Evolutionary conservation across 2,888 invertebrate genomes (phyloP).

Genomic region (Malthinus seriepunctatus): DNA sequence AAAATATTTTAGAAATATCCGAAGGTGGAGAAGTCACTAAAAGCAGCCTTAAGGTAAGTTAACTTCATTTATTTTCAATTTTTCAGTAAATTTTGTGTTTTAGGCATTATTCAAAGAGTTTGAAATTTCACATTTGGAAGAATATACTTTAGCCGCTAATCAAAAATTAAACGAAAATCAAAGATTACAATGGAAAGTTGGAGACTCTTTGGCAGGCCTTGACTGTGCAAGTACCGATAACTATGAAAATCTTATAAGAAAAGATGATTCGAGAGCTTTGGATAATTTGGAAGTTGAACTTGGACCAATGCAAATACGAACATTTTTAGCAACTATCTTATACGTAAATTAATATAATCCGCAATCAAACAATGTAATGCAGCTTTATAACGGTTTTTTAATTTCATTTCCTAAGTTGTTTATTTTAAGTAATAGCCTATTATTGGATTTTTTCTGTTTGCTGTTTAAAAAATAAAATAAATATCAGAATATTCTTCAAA

Average conservation of each 20-base stretch:
- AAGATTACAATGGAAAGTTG: constrained; percentile 52
- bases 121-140: constrained; percentile 59
- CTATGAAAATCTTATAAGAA: too few relatives aligned
- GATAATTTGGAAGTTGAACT: constrained; percentile 5
- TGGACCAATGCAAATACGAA: constrained; percentile 31
- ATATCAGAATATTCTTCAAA: too few relatives aligned
- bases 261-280: background rate
- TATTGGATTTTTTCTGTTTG: too few relatives aligned
- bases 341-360: constrained; percentile 11
- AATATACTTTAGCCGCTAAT: constrained; percentile 74
- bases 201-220: background rate
- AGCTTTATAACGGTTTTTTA: too few relatives aligned
- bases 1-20: constrained; percentile 69
- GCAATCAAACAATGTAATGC: too few relatives aligned
- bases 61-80: too few relatives aligned
- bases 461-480: too few relatives aligned
- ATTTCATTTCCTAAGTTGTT: too few relatives aligned
- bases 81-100: too few relatives aligned
- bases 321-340: constrained; percentile 27
- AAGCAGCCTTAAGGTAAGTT: constrained; percentile 56
- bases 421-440: too few relatives aligned
- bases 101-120: constrained; percentile 61
- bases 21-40: constrained; percentile 61
- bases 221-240: too few relatives aligned
- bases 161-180: constrained; percentile 59